Conservation (phyloP, 1,140 invertebrate genomes). For the Araneus ventricosus region DNA sequence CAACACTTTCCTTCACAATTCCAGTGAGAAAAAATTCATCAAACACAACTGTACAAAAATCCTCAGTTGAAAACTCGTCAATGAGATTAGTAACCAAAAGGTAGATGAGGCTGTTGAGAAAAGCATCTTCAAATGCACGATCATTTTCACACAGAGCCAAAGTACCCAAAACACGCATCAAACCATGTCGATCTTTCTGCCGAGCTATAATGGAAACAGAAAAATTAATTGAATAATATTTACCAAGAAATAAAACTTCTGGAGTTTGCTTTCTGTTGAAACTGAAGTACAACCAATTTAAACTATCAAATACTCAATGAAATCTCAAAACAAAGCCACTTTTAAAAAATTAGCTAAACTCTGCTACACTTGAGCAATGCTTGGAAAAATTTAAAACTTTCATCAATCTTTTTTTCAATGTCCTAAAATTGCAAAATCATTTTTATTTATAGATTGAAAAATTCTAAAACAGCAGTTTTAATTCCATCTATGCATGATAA, state of each 20-base stretch:
- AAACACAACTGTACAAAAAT: conserved; percentile 97
- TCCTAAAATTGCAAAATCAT: too few species aligned
- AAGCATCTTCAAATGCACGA: conserved; percentile 95
- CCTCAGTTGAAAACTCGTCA: conserved; percentile 95
- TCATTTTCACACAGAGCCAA: conserved; percentile 93
- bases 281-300: neutral
- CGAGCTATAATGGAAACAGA: conserved; percentile 81
- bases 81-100: conserved; percentile 89
- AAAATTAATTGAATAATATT: too few species aligned
- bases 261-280: neutral
- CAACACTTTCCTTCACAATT: conserved; percentile 92
- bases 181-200: conserved; percentile 89
- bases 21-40: conserved; percentile 95
- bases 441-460: too few species aligned
- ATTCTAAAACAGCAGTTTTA: too few species aligned
- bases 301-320: too few species aligned
- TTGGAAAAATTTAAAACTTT: too few species aligned
- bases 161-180: conserved; percentile 92
- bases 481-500: too few species aligned
- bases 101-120: conserved; percentile 94
- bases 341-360: too few species aligned
- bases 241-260: neutral
- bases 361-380: too few species aligned
- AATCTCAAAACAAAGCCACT: too few species aligned
- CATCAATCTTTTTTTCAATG: too few species aligned